These are phyloP conservation scores for Vidua chalybeata DNA, from an alignment of 2,113 vertebrate species.

Conservation along the genomic window DNA sequence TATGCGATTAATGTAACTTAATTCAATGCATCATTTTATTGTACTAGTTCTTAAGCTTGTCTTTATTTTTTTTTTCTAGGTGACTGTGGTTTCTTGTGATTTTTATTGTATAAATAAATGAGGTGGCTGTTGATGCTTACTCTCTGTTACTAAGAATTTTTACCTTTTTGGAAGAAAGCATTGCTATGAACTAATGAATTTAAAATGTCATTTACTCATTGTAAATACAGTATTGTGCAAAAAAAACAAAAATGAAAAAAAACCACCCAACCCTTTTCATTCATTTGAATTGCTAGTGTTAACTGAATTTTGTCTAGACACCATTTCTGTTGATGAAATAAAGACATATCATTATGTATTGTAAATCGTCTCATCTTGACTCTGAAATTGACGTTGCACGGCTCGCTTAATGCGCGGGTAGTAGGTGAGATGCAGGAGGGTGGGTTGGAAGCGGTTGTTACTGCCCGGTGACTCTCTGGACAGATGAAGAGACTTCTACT, in stretches of 20 bases:
- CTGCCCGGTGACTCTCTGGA: neutral
- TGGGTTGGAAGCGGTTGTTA: neutral
- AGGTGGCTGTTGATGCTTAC: slow-evolving; percentile 97
- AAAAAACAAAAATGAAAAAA: slow-evolving; percentile 74
- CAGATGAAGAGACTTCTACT: neutral
- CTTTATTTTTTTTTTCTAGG: slow-evolving; percentile 89
- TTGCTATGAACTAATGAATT: slow-evolving; percentile 96
- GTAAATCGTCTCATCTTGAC: slow-evolving; percentile 56
- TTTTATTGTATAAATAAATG: slow-evolving; percentile 96
- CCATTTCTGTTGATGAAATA: slow-evolving; percentile 99
- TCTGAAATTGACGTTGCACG: neutral
- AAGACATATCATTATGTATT: slow-evolving; percentile 96
- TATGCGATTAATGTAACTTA: slow-evolving; percentile 99
- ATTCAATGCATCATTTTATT: slow-evolving; percentile 97
- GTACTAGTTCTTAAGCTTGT: slow-evolving; percentile 95
- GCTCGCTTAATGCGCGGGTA: rapidly evolving
- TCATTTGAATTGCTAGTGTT: slow-evolving; percentile 99
- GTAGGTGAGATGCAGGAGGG: neutral
- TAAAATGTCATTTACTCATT: slow-evolving; percentile 92
- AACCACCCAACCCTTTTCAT: slow-evolving; percentile 81
- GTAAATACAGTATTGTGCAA: slow-evolving; percentile 99
- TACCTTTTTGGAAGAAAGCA: slow-evolving; percentile 85
- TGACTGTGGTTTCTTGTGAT: slow-evolving; percentile 96
- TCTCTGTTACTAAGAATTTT: slow-evolving; percentile 98
- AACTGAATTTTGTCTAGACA: slow-evolving; percentile 99